Evolutionary conservation across 1,140 invertebrate species (phyloP).

Genomic region (Manduca sexta): DNA sequence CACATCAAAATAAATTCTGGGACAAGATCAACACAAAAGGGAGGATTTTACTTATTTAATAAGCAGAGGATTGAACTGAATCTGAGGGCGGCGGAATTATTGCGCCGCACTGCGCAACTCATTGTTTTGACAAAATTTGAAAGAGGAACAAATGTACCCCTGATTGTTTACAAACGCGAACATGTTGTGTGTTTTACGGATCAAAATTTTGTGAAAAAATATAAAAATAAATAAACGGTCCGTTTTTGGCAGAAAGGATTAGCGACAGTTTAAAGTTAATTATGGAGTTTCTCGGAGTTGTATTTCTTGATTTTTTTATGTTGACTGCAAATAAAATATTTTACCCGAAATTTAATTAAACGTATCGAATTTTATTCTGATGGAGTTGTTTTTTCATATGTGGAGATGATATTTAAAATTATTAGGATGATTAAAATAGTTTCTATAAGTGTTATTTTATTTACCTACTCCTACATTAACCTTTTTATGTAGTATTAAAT

Average conservation of each 20-base stretch:
- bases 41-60: constrained; percentile 24
- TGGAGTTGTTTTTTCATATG: no score
- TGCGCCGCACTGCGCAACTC: constrained; percentile 37
- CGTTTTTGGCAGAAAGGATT: neutral
- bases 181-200: constrained; percentile 5
- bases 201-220: constrained; percentile 5
- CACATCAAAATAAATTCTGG: constrained; percentile 13
- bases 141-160: constrained; percentile 6
- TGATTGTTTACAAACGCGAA: constrained; percentile 6
- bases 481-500: no score
- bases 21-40: constrained; percentile 9
- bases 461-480: no score
- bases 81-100: constrained; percentile 27
- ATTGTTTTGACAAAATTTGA: constrained; percentile 21
- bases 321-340: no score
- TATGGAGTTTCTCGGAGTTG: no score
- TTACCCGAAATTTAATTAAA: no score
- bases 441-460: no score
- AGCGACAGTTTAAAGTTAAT: no score
- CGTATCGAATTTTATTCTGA: no score
- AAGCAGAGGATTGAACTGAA: constrained; percentile 14
- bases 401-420: no score
- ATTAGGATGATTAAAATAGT: no score
- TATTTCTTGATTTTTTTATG: no score
- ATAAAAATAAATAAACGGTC: neutral